Base-by-base conservation (phyloP, 2,888 invertebrate species). In the Taphrorychus bicolor region DNA sequence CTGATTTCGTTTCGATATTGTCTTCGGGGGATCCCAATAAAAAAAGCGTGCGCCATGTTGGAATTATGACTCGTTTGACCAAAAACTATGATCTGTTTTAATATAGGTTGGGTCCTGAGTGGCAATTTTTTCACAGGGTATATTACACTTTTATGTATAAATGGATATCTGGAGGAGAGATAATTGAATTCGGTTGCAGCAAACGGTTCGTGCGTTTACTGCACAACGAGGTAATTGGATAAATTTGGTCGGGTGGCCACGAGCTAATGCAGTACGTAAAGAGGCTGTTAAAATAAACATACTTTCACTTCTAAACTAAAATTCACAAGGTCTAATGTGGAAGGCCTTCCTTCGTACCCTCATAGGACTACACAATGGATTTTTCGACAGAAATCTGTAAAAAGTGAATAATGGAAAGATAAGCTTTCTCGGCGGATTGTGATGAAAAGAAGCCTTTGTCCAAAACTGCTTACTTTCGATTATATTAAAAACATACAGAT, bases 1-100 rank as follows among this genome's bases (percentile, higher is more conserved):
- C 60, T 59, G 65, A 70, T 68, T 61, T 70, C 68, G 60, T 64
- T 59, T 59, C 57, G 62, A 69, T 65, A 69, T 69, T 69, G 69
- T 69, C 62, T 69, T 64, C 49, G 18, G 70, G 61, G 60, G 57
- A 54, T n/a, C 24, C 54, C n/a, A 32, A 54, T 54, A 54, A 32
- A 52, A 52, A 52, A 70, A 69, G 64, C 40, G 17, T 16, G 63
- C 67, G 18, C 67, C 64, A 59, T 70, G 59, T 70, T 70, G 70
- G 58, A 66, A 66, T 62, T 70, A 70, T 70, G 52, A 59, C 66
- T 57, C 58, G 62, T 66, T n/a, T 70, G 66, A 66, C 70, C 63
- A 70, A 70, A 66, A 70, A 66, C 63, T 63, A 51, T 59, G 58
- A 69, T 69, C 58, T 51, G 58, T 48, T 63, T 24, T 54, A 61